These are phyloP conservation scores for Pagetopsis macropterus DNA, from an alignment of 2,797 vertebrate genomes.

Conservation along the genomic window DNA sequence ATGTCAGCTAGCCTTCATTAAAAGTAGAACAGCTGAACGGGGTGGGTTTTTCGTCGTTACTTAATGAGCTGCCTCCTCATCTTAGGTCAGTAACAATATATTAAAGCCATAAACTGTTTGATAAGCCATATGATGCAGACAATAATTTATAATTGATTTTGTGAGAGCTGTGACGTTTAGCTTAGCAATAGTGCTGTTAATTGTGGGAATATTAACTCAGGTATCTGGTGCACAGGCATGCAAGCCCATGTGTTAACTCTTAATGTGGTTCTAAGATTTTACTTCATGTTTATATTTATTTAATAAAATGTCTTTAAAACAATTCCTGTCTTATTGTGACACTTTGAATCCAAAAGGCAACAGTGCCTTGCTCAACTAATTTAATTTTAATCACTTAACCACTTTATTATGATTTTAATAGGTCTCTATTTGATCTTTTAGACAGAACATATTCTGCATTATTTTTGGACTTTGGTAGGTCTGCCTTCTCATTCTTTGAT, in stretches of 20 bases:
- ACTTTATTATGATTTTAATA: neutral
- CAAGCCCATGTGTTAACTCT: constrained; percentile 28
- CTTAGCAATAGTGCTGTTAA: constrained; percentile 28
- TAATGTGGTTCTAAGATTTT: constrained; percentile 21
- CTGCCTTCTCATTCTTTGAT: neutral
- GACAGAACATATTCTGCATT: too few relatives aligned
- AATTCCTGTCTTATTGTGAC: neutral
- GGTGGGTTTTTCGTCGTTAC: neutral
- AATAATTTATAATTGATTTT: constrained; percentile 4
- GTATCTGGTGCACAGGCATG: constrained; percentile 28
- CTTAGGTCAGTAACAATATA: constrained; percentile 13
- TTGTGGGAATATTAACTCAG: constrained; percentile 48
- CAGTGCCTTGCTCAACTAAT: neutral
- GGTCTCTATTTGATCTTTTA: neutral
- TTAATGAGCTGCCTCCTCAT: constrained; percentile 1
- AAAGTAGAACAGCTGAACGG: neutral
- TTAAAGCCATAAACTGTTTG: constrained; percentile 42
- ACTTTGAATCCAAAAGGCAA: neutral
- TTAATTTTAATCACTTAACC: neutral
- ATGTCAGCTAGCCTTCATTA: neutral
- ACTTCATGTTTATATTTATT: constrained; percentile 65
- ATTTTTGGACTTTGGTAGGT: neutral
- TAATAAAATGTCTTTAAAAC: constrained; percentile 59
- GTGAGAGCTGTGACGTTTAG: neutral
- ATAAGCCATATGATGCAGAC: constrained; percentile 16